Conservation (phyloP, 1,140 invertebrate species). For the Drosophila ficusphila region DNA sequence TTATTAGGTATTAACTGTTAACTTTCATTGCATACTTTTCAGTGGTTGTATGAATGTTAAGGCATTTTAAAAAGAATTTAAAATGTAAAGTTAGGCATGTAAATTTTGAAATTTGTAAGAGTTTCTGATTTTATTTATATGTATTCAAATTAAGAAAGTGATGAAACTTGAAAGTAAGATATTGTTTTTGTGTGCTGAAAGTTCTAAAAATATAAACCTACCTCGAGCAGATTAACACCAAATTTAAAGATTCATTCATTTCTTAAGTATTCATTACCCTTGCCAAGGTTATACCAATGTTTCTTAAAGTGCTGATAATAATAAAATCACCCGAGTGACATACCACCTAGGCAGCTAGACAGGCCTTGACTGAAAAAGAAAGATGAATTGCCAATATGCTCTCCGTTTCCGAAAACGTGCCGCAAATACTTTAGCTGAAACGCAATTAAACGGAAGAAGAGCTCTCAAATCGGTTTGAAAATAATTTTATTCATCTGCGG, state of each 20-base stretch:
- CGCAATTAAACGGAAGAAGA: constrained; percentile 22
- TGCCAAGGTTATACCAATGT: constrained; percentile 7
- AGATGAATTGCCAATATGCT: constrained; percentile 1
- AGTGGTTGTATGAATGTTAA: not conserved
- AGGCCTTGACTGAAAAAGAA: constrained; percentile 21
- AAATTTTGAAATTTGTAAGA: not conserved
- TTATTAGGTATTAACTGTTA: not conserved
- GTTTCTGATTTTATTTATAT: too few relatives aligned
- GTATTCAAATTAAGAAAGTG: too few relatives aligned
- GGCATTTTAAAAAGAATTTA: not conserved
- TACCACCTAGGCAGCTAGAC: constrained; percentile 30
- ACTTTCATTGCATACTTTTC: not conserved
- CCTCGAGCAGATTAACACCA: too few relatives aligned
- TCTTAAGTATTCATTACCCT: not conserved
- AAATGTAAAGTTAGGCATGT: not conserved
- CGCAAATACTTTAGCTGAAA: not conserved
- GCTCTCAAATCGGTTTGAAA: not conserved
- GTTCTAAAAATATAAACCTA: too few relatives aligned
- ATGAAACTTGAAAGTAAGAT: too few relatives aligned
- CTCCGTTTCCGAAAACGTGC: constrained; percentile 10
- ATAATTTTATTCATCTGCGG: not conserved
- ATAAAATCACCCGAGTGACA: constrained; percentile 4
- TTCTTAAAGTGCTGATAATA: constrained; percentile 24
- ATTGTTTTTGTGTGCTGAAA: too few relatives aligned
- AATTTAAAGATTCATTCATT: not conserved